phyloP scores from a whole-genome alignment of 2,888 invertebrate species.

The Eupsilia transversa region DNA sequence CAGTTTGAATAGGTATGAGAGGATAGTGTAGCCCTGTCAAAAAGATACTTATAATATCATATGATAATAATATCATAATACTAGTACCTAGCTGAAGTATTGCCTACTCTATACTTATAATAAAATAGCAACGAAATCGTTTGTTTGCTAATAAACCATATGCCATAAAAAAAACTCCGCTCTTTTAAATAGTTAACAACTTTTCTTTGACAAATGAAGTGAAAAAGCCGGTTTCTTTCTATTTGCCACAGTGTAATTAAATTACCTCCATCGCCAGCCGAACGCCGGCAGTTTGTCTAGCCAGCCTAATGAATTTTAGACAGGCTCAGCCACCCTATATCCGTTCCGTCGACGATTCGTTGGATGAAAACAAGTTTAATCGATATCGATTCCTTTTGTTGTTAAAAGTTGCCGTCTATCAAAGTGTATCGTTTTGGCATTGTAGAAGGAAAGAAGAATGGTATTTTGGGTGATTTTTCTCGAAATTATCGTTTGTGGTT shows the following conservation, averaged over 20 bases:
- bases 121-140: no score
- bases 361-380: constrained; percentile 28
- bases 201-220: not conserved
- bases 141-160: no score
- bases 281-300: constrained; percentile 33
- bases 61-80: no score
- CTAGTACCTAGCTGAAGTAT: no score
- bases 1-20: no score
- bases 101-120: no score
- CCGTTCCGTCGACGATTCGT: not conserved
- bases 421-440: constrained; percentile 1
- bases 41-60: no score
- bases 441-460: not conserved
- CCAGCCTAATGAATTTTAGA: constrained; percentile 36
- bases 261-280: constrained; percentile 11
- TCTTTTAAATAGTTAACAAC: not conserved
- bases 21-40: no score
- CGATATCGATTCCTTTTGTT: constrained; percentile 29
- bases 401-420: constrained; percentile 8
- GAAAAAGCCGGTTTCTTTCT: not conserved
- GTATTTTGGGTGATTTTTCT: not conserved
- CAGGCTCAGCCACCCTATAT: constrained; percentile 15
- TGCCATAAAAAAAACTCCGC: no score
- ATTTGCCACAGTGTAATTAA: constrained; percentile 30
- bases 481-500: not conserved